Evolutionary conservation across 2,888 invertebrate genomes (phyloP).

Genomic region (Lobophora halterata): DNA sequence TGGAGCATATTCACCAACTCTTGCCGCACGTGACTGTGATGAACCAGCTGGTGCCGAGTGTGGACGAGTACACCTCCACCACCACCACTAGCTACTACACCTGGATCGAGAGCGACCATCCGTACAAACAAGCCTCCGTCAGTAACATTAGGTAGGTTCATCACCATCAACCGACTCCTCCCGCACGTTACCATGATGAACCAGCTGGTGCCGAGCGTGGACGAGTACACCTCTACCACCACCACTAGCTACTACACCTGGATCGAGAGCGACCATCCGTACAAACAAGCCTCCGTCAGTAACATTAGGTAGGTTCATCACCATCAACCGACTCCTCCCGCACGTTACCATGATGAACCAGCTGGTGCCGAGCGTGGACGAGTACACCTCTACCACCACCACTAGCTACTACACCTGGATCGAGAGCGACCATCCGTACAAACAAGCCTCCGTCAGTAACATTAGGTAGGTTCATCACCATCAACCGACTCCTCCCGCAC

Average conservation of each 20-base stretch:
- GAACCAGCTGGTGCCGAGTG: conserved; percentile 82
- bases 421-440: conserved; percentile 98
- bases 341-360: conserved; percentile 93
- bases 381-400: conserved; percentile 82
- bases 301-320: conserved; percentile 85
- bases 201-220: conserved; percentile 72
- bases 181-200: conserved; percentile 94
- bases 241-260: conserved; percentile 94
- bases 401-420: conserved; percentile 94
- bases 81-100: conserved; percentile 94
- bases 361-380: conserved; percentile 61
- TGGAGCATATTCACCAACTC: conserved; percentile 92
- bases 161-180: conserved; percentile 88
- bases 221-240: conserved; percentile 74
- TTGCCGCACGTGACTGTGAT: conserved; percentile 93
- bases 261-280: conserved; percentile 98
- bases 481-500: conserved; percentile 93
- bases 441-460: conserved; percentile 91
- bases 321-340: conserved; percentile 92
- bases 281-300: conserved; percentile 92
- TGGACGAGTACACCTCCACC: conserved; percentile 49
- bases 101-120: conserved; percentile 97
- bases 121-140: conserved; percentile 94
- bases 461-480: conserved; percentile 83
- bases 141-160: conserved; percentile 87